Percentiles rank a stretch among this genome's conserved stretches.
These are phyloP conservation scores for Stratiomys singularior DNA, from an alignment of 2,888 invertebrate genomes.

Conservation along the genomic window DNA sequence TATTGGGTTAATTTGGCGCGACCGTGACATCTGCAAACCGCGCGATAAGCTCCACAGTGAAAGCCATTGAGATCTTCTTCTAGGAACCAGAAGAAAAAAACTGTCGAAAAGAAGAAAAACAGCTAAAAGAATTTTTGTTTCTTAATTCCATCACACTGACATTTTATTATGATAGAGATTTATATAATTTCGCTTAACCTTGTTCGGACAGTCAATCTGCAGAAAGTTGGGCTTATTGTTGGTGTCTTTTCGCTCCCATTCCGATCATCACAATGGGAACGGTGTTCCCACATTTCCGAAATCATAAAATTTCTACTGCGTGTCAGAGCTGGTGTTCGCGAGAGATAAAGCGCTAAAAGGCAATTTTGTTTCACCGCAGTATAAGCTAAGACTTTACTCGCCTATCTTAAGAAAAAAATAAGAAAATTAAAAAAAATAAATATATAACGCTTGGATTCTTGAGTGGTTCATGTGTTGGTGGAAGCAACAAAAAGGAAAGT, in stretches of 20 bases:
- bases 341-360: conserved; percentile 32
- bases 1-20: too few relatives aligned
- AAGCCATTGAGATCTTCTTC: neutral
- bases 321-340: conserved; percentile 18
- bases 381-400: neutral
- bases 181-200: conserved; percentile 26
- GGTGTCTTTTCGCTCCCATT: conserved; percentile 39
- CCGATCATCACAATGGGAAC: conserved; percentile 34
- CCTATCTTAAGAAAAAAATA: neutral
- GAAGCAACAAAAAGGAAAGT: conserved; percentile 21
- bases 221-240: conserved; percentile 17
- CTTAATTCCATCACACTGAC: neutral
- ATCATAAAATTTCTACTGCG: conserved; percentile 38
- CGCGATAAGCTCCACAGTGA: neutral
- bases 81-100: neutral
- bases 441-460: neutral
- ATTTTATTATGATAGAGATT: conserved; percentile 7
- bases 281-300: conserved; percentile 35
- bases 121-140: neutral
- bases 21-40: too few relatives aligned
- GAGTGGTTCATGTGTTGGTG: neutral
- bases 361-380: neutral
- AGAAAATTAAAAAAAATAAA: neutral
- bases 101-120: neutral
- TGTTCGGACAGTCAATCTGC: conserved; percentile 3